phyloP scores from a whole-genome alignment of 2,888 invertebrate genomes.

The Macaria notata region DNA sequence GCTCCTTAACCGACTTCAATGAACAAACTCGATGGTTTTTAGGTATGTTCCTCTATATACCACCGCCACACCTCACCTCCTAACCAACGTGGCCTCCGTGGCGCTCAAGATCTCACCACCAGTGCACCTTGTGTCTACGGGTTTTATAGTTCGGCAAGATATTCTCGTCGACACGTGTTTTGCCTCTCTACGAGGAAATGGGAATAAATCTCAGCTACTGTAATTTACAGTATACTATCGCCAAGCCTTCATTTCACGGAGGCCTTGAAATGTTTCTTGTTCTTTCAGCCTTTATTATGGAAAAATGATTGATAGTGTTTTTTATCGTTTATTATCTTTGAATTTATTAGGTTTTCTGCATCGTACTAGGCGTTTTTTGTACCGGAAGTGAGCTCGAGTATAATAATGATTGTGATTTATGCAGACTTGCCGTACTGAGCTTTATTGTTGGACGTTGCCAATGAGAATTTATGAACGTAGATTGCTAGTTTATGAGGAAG shows the following conservation, averaged over 20 bases:
- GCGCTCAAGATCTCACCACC: too few species aligned
- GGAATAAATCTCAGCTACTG: conserved; percentile 8
- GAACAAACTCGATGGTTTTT: too few species aligned
- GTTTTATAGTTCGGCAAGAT: too few species aligned
- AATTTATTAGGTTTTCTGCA: conserved; percentile 18
- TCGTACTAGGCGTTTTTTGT: conserved; percentile 11
- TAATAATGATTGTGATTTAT: conserved; percentile 11
- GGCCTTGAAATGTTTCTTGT: conserved; percentile 24
- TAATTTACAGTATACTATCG: not conserved
- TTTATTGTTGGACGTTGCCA: conserved; percentile 4
- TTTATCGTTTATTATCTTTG: conserved; percentile 19
- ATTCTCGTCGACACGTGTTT: too few species aligned
- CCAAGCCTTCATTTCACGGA: conserved; percentile 7
- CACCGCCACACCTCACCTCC: too few species aligned
- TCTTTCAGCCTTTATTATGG: conserved; percentile 24
- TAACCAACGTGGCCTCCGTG: too few species aligned
- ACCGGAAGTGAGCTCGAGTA: conserved; percentile 5
- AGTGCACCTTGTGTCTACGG: too few species aligned
- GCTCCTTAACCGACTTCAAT: too few species aligned
- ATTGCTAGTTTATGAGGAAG: not conserved
- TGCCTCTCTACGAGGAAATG: too few species aligned
- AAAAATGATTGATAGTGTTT: conserved; percentile 27
- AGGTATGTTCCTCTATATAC: too few species aligned
- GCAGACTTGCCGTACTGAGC: conserved; percentile 1
- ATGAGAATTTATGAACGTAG: not conserved